Evolutionary conservation across 1,140 invertebrate species (phyloP).

Genomic region (Sesamia nonagrioides): DNA sequence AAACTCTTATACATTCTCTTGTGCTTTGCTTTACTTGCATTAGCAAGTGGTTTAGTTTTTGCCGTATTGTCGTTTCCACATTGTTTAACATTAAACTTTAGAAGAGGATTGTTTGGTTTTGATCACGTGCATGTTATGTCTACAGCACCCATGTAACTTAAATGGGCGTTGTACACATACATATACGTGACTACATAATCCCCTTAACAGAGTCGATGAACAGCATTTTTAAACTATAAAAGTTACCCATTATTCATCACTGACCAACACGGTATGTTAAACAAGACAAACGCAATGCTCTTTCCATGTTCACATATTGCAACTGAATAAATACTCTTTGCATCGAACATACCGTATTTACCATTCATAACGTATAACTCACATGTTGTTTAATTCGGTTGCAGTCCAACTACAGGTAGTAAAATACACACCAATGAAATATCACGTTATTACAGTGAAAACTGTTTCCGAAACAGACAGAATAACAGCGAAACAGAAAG

Average conservation of each 20-base stretch:
- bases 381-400: conserved; percentile 29
- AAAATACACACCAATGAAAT: conserved; percentile 13
- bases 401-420: neutral
- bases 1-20: too few relatives aligned
- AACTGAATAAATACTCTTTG: conserved; percentile 22
- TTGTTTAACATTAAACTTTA: too few relatives aligned
- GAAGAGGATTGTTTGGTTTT: too few relatives aligned
- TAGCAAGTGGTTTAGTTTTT: too few relatives aligned
- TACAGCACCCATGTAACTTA: too few relatives aligned
- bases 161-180: too few relatives aligned
- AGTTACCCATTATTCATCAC: neutral
- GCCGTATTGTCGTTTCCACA: too few relatives aligned
- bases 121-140: too few relatives aligned
- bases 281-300: neutral
- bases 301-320: conserved; percentile 18
- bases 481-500: conserved; percentile 57
- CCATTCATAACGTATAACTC: conserved; percentile 26
- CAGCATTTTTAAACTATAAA: neutral
- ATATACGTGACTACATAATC: too few relatives aligned
- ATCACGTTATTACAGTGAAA: conserved; percentile 18
- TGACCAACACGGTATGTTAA: neutral
- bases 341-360: conserved; percentile 24
- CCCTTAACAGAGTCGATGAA: too few relatives aligned
- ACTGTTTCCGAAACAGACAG: conserved; percentile 20
- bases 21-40: too few relatives aligned